A percentile compares a stretch with the other conserved stretches of the same genome.
Conservation (phyloP, 1,140 invertebrate species). For the Zeugodacus cucurbitae region DNA sequence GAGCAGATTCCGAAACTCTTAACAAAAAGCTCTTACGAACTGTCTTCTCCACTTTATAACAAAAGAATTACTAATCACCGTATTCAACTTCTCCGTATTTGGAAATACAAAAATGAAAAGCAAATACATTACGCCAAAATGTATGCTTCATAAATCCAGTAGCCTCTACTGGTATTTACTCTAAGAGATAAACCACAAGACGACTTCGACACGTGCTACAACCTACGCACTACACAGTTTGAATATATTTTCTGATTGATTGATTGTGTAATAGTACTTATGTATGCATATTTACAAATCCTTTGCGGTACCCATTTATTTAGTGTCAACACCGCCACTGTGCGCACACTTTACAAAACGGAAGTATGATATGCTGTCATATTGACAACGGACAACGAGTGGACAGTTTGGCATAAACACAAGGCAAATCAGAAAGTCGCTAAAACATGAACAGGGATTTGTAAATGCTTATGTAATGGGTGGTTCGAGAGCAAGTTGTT, state of each 20-base stretch:
- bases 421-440: background rate
- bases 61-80: no score
- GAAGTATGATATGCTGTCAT: slow-evolving; percentile 28
- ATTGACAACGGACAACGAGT: slow-evolving; percentile 16
- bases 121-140: no score
- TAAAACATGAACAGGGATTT: background rate
- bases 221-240: background rate
- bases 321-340: slow-evolving; percentile 5
- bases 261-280: background rate
- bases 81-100: no score
- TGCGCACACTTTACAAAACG: slow-evolving; percentile 8
- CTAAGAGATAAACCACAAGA: background rate
- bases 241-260: background rate
- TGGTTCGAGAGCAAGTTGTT: background rate
- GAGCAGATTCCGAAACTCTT: no score
- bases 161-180: background rate
- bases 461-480: background rate
- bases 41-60: no score
- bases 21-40: no score
- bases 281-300: background rate
- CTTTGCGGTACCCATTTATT: background rate
- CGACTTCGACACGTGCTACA: background rate
- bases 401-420: background rate
- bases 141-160: no score
- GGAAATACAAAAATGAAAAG: no score